Percentiles rank a stretch among this genome's conserved stretches.
These are phyloP conservation scores for Radopholus similis DNA, from an alignment of 1,140 invertebrate species.

Conservation along the genomic window DNA sequence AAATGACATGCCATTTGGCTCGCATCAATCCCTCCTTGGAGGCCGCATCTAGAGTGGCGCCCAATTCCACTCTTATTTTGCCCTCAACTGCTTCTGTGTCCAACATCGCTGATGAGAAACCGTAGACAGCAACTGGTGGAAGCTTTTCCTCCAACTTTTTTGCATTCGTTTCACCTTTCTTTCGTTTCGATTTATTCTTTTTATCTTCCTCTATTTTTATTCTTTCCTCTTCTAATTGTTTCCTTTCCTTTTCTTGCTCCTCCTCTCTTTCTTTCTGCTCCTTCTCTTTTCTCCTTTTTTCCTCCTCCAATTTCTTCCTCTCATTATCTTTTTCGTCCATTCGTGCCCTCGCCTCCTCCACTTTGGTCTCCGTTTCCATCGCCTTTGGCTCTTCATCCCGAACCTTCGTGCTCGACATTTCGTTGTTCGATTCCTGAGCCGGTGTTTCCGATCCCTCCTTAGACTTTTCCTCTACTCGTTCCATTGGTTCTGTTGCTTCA, in stretches of 20 bases:
- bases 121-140: not conserved
- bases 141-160: not conserved
- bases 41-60: slow-evolving; percentile 5
- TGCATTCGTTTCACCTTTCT: not conserved
- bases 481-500: not conserved
- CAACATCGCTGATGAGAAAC: not conserved
- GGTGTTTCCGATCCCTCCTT: not conserved
- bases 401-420: not conserved
- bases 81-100: slow-evolving; percentile 12
- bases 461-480: not conserved
- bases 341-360: not conserved
- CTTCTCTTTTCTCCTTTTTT: not conserved
- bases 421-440: not conserved
- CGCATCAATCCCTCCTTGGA: not conserved
- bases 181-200: not conserved
- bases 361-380: not conserved
- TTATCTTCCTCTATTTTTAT: slow-evolving; percentile 1
- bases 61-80: slow-evolving; percentile 7
- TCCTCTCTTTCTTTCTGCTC: not conserved
- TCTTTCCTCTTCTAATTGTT: not conserved
- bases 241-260: not conserved
- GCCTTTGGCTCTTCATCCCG: not conserved
- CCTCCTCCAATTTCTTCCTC: not conserved
- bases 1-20: slow-evolving; percentile 8
- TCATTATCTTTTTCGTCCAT: not conserved